Base-by-base conservation (phyloP, 2,888 invertebrate genomes). In the Chymomyza procnemis region DNA sequence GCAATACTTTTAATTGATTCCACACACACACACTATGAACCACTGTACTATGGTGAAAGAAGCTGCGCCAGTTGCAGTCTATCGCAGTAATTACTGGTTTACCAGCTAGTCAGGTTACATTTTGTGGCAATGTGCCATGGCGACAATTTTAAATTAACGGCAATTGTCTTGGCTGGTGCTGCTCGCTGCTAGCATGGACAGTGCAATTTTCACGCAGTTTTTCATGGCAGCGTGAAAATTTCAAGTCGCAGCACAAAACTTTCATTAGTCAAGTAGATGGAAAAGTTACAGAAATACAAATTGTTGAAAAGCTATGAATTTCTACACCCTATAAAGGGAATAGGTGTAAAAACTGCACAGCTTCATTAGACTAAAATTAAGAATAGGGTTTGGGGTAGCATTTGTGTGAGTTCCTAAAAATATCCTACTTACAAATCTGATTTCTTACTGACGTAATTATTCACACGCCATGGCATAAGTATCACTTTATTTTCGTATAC, bases 1-100 rank as follows among this genome's bases (percentile, higher is more conserved):
- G 76, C 80, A 80, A 85, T 84, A 85, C 85, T 87, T 84, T 87
- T 84, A 84, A 84, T 84, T 84, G 83, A 84, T 87, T 87, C 83
- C 80, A 87, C 69, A 56, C 30, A 26, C 61, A 52, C 18, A 26
- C 52, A 14, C 50, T n/a, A 76, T 69, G 71, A 69, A 74, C 58
- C 69, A 71, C 66, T 41, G 34, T 41, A 62, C 19, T 22, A 26
- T 57, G 66, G 84, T 84, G 84, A 85, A 82, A 82, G 81, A 85
- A 76, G 83, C 83, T 80, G 80, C 71, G 80, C 85, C 83, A 87
- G 74, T 83, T 79, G 74, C 72, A 18, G 74, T 55, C 73, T 41
- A n/a, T n/a, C n/a, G n/a, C 76, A 72, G 75, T 83, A 83, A 83
- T 83, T 83, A 82, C 81, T 75, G 85, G 87, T 83, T 87, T 81